Percentiles rank a stretch among this genome's conserved stretches.
phyloP scores from a whole-genome alignment of 2,797 vertebrate species.

The Coccyzus lansbergi region DNA sequence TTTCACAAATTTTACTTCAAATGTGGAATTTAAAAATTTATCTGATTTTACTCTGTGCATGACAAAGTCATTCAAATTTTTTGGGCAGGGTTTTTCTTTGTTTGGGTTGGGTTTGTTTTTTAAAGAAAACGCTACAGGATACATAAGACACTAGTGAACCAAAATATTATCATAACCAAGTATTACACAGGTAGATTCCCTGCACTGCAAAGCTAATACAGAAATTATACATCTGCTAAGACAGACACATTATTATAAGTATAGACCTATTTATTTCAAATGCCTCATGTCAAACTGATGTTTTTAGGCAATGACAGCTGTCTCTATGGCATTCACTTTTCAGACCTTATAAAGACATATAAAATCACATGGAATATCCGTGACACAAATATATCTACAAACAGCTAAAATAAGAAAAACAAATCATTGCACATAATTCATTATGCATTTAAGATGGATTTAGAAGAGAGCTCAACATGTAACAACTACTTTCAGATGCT shows the following conservation, averaged over 20 bases:
- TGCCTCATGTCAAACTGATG: not conserved
- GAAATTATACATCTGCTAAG: not conserved
- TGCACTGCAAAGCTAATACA: not conserved
- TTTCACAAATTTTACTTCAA: not conserved
- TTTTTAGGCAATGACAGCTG: not conserved
- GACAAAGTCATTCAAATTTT: not conserved
- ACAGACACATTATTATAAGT: not conserved
- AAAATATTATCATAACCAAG: not conserved
- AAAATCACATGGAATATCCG: not conserved
- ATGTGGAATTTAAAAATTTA: not conserved
- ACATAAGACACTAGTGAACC: not conserved
- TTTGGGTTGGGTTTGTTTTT: not conserved
- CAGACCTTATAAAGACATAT: not conserved
- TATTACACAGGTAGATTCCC: not conserved
- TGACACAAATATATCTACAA: not conserved
- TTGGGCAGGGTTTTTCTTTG: not conserved
- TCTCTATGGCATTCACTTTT: not conserved
- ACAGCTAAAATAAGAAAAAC: not conserved
- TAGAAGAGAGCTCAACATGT: not conserved
- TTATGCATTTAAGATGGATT: not conserved
- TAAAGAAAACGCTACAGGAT: not conserved
- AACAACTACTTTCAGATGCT: not conserved
- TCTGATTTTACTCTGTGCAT: not conserved
- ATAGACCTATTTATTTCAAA: not conserved
- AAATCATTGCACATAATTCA: not conserved